Evolutionary conservation across 2,888 invertebrate species (phyloP).

Genomic region (Monochamus alternatus): DNA sequence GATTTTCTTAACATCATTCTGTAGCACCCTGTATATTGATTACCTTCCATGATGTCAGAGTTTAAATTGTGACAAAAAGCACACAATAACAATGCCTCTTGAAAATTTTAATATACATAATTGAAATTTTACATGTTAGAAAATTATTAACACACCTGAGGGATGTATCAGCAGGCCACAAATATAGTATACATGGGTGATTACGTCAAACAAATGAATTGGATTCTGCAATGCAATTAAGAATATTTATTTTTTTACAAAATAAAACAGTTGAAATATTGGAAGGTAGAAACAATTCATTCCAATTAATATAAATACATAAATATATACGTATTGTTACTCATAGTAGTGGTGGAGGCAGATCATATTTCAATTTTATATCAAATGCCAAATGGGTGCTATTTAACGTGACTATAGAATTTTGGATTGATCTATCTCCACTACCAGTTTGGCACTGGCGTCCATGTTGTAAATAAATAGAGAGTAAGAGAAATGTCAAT

Average conservation of each 20-base stretch:
- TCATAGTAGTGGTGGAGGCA: no score
- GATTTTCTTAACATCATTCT: no score
- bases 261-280: no score
- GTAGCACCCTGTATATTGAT: no score
- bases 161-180: constrained; percentile 52
- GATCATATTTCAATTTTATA: no score
- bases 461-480: constrained; percentile 5
- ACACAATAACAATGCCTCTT: not conserved
- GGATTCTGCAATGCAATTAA: constrained; percentile 13
- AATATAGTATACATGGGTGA: constrained; percentile 51
- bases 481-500: constrained; percentile 7
- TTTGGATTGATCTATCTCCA: not conserved
- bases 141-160: constrained; percentile 47
- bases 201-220: constrained; percentile 34
- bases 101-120: not conserved
- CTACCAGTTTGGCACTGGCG: not conserved
- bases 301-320: no score
- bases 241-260: no score
- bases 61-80: not conserved
- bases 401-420: no score
- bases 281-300: no score
- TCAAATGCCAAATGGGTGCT: no score
- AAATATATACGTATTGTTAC: no score
- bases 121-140: constrained; percentile 10
- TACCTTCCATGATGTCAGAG: no score